Conservation (phyloP, 2,797 vertebrate genomes). For the Leucoraja ocellata region DNA sequence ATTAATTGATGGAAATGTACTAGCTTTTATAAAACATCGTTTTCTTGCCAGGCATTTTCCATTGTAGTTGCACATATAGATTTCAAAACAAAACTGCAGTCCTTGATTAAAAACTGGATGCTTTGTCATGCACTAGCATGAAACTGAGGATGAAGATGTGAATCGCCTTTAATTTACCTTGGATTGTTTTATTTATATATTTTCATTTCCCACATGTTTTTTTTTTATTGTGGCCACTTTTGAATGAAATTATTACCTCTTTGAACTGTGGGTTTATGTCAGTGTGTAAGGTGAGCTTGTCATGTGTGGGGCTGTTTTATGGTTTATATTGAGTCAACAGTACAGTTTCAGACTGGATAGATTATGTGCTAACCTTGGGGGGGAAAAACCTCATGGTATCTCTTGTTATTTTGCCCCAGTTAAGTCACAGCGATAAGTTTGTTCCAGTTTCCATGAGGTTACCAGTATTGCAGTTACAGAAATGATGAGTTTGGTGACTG, state of each 20-base stretch:
- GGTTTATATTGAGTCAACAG: background rate
- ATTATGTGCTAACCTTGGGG: background rate
- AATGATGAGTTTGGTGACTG: background rate
- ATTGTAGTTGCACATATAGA: background rate
- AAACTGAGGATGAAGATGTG: background rate
- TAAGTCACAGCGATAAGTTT: background rate
- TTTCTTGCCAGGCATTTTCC: constrained; percentile 25
- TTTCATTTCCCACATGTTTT: background rate
- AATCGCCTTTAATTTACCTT: background rate
- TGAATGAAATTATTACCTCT: background rate
- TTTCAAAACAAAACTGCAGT: constrained; percentile 12
- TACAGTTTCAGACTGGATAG: background rate
- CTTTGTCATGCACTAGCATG: background rate
- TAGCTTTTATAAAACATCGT: background rate
- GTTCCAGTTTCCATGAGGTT: background rate
- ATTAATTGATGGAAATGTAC: constrained; percentile 14
- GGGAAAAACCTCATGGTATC: background rate
- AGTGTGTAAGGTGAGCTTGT: background rate
- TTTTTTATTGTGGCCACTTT: background rate
- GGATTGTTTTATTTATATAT: background rate
- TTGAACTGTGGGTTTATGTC: background rate
- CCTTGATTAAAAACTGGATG: background rate
- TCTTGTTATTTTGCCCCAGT: background rate
- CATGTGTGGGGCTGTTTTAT: too few species aligned
- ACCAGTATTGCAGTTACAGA: background rate